Base-by-base conservation (phyloP, 2,797 vertebrate genomes). In the Tenualosa thibaudeaui region DNA sequence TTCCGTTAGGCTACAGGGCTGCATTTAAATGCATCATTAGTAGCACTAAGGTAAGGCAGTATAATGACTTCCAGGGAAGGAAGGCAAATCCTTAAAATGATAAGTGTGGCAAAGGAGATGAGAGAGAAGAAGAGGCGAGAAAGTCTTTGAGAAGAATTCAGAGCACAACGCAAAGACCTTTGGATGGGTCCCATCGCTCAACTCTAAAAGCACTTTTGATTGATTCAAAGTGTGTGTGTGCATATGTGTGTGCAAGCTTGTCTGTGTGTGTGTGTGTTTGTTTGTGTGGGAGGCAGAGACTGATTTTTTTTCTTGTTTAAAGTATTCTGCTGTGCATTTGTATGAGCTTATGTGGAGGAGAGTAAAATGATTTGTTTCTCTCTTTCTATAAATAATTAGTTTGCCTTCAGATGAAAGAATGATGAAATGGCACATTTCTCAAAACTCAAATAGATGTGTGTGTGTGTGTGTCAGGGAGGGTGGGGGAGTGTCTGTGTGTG, bases 301-400 rank as follows among this genome's bases (percentile, higher is more conserved):
- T 43, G 37, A 1, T 78, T 78, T 78, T 51, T 12, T 51, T 51
- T 51, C 7, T 12, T 51, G 50, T 12, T 2, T 43, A 19, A 43
- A 78, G n/a, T 46, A 75, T 19, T 3, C 68, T 43, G 12, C 68
- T 43, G 43, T 75, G 68, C 37, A 75, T 75, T 75, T 75, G 68
- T 75, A 40, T 31, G 37, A 40, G 68, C 31, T 75, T 75, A 13
- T 40, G 68, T 71, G 31, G 13, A 71, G 65, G 65, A 75, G 37
- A 68, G 68, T 37, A 75, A 37, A 75, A 15, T 7, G 31, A 43
- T 75, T 75, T 15, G 31, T 75, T 46, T 78, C 71, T 40, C 13
- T 17, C 37, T 40, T 17, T 78, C 43, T 78, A 78, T 78, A 43
- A 78, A 78, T 78, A 78, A 78, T 78, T 78, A 17, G 71, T 19